A percentile compares a stretch with the other conserved stretches of the same genome.
Evolutionary conservation across 2,888 invertebrate genomes (phyloP).

Genomic region (Disparrhopalites patrizii): DNA sequence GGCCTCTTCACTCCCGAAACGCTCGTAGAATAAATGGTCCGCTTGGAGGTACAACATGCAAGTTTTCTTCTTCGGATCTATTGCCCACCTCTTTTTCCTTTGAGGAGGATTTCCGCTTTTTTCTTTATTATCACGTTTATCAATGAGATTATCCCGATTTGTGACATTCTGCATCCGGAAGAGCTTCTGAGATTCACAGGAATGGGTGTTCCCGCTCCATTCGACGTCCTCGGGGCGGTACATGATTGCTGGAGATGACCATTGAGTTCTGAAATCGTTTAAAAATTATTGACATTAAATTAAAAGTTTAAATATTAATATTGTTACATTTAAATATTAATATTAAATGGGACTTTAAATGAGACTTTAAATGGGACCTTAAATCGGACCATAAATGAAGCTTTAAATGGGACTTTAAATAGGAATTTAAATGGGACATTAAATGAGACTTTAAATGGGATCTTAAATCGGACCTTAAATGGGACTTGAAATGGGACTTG

Average conservation of each 20-base stretch:
- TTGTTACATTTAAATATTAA: not conserved
- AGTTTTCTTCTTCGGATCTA: conserved; percentile 83
- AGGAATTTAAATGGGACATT: too few relatives aligned
- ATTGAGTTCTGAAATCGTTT: conserved; percentile 15
- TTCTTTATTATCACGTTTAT: not conserved
- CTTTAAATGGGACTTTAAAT: too few relatives aligned
- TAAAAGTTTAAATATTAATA: not conserved
- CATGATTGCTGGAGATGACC: conserved; percentile 55
- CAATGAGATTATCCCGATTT: not conserved
- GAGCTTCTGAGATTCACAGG: conserved; percentile 62
- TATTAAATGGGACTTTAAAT: too few relatives aligned
- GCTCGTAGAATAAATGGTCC: conserved; percentile 91
- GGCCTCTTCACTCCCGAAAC: conserved; percentile 88
- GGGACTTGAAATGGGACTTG: too few relatives aligned
- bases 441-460: too few relatives aligned
- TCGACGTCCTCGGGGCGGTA: conserved; percentile 74
- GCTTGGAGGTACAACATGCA: conserved; percentile 95
- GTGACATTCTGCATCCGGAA: not conserved
- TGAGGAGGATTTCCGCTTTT: conserved; percentile 53
- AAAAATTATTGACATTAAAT: not conserved
- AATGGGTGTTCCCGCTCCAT: conserved; percentile 51
- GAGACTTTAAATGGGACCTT: too few relatives aligned
- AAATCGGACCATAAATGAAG: too few relatives aligned
- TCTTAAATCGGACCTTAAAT: too few relatives aligned
- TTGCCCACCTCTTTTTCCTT: conserved; percentile 53